A percentile compares a stretch with the other conserved stretches of the same genome.
These are phyloP conservation scores for Archips xylosteana DNA, from an alignment of 2,888 invertebrate species.

Conservation along the genomic window DNA sequence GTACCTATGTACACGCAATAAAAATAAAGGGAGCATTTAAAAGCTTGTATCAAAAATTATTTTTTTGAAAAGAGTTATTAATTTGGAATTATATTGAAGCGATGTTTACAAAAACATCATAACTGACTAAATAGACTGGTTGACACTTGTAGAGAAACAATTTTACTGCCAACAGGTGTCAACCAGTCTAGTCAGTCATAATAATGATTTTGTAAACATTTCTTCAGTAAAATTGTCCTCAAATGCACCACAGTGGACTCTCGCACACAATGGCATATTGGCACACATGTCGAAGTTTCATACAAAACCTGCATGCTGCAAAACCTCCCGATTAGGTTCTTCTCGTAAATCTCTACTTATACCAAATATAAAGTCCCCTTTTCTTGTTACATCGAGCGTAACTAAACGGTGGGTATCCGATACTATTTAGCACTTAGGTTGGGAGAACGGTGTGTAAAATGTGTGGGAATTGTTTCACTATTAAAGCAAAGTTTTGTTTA, in stretches of 20 bases:
- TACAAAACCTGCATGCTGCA: conserved; percentile 50
- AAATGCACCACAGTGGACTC: conserved; percentile 40
- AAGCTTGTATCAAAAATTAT: no score
- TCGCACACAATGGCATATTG: conserved; percentile 51
- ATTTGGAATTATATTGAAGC: no score
- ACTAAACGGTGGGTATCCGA: conserved; percentile 18
- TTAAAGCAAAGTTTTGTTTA: background rate
- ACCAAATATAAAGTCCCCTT: conserved; percentile 33
- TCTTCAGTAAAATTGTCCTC: conserved; percentile 12
- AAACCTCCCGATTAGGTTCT: conserved; percentile 39
- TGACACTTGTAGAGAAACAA: no score
- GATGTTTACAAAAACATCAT: no score
- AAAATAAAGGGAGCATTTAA: no score
- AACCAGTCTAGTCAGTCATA: no score
- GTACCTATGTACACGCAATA: no score
- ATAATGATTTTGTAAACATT: no score
- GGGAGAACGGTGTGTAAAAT: background rate
- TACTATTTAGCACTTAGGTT: conserved; percentile 4
- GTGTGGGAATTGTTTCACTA: no score
- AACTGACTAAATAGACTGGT: no score
- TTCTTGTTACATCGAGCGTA: conserved; percentile 26
- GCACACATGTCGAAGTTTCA: conserved; percentile 50
- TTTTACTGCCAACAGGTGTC: no score
- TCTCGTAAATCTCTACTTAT: conserved; percentile 37
- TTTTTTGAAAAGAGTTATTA: no score